phyloP scores from a whole-genome alignment of 2,113 vertebrate species.

The Catharus bicknelli region DNA sequence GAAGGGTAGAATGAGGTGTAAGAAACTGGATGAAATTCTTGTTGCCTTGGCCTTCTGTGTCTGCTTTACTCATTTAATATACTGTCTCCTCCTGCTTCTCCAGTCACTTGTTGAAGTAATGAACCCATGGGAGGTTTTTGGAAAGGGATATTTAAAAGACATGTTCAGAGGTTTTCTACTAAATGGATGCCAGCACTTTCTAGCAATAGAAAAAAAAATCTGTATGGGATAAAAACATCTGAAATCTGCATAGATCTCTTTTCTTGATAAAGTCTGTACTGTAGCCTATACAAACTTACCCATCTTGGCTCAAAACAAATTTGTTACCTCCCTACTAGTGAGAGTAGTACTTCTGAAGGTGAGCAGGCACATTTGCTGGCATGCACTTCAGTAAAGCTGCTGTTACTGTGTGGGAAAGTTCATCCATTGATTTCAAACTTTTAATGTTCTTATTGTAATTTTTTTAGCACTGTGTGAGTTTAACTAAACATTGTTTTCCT shows the following conservation, averaged over 20 bases:
- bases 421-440: not conserved
- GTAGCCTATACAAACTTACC: not conserved
- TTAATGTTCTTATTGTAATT: not conserved
- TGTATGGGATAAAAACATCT: not conserved
- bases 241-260: not conserved
- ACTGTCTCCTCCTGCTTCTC: not conserved
- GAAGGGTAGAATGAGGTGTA: not conserved
- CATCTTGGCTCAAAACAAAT: not conserved
- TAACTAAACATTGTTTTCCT: constrained; percentile 15
- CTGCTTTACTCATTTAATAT: not conserved
- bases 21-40: not conserved
- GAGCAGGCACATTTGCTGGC: not conserved
- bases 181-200: not conserved
- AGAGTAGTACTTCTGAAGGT: not conserved
- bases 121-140: not conserved
- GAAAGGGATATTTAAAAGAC: not conserved
- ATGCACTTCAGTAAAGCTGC: not conserved
- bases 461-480: not conserved
- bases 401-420: not conserved
- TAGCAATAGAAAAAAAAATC: not conserved
- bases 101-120: not conserved
- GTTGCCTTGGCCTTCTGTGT: not conserved
- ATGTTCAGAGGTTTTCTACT: not conserved
- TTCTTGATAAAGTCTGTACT: not conserved
- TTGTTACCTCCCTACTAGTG: not conserved